Evolutionary conservation across 2,888 invertebrate species (phyloP).

Genomic region (Nymphalis polychloros): DNA sequence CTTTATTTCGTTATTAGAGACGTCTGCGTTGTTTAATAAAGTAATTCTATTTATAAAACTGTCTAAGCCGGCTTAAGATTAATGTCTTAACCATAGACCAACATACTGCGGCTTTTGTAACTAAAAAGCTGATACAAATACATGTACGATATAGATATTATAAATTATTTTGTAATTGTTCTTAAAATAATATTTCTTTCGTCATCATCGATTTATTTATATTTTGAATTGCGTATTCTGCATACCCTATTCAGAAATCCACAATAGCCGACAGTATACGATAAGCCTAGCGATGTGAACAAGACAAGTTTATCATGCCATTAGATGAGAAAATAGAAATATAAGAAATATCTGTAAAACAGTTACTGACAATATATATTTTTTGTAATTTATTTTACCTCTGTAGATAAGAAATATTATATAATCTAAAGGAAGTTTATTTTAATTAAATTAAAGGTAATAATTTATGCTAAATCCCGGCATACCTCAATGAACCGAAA

Average conservation of each 20-base stretch:
- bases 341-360: too few species aligned
- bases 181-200: too few species aligned
- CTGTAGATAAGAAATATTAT: conserved; percentile 18
- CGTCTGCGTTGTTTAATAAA: conserved; percentile 11
- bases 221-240: too few species aligned
- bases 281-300: too few species aligned
- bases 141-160: not conserved
- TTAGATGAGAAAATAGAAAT: too few species aligned
- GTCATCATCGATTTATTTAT: too few species aligned
- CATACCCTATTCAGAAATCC: too few species aligned
- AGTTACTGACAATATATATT: too few species aligned
- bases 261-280: too few species aligned
- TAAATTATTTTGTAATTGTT: too few species aligned
- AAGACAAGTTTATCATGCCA: too few species aligned
- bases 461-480: conserved; percentile 20
- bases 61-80: conserved; percentile 16
- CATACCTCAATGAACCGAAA: conserved; percentile 23
- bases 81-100: conserved; percentile 1
- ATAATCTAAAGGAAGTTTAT: conserved; percentile 20
- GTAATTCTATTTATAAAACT: conserved; percentile 19
- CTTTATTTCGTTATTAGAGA: conserved; percentile 10
- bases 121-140: not conserved
- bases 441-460: conserved; percentile 29
- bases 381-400: not conserved
- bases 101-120: conserved; percentile 7